Evolutionary conservation across 2,888 invertebrate species (phyloP), one percentile per base, ranked within the genome.

Genomic region (Xylota sylvarum): DNA sequence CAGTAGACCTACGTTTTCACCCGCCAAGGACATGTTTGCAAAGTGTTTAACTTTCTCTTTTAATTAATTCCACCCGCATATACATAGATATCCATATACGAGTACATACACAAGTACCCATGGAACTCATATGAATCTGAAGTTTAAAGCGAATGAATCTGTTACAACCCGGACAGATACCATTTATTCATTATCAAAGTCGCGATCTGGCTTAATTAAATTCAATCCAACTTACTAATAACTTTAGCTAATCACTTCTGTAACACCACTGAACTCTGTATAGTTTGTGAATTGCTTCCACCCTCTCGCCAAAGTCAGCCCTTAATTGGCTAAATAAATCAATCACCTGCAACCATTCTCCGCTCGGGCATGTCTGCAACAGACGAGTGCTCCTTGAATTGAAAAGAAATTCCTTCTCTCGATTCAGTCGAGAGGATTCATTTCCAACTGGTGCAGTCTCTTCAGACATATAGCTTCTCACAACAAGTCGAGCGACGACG

Each of bases 311-410:
- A 23, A 55, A 27, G 19, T 0, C 9, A 76, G 9, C 17, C 55
- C 14, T 14, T 23, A 65, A 65, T 76, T 64, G 56, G 37, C 37
- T 12, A 67, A 76, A 76, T 76, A 76, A 76, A 76, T 76, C 65
- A 67, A 65, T 76, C 76, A 67, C 46, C 48, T 67, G 65, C n/a
- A 52, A 19, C 43, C 40, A 32, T 73, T 73, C 14, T 43, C 1
- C 23, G 52, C 9, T 37, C 35, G 48, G 6, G 6, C 50, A 43
- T 43, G 52, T 55, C 62, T 64, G 12, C 23, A 64, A 46, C 30
- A 35, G 37, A 27, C 10, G 48, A 60, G 14, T 35, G 37, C 60
- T 58, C 48, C 50, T 50, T 50, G 19, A 65, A 65, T 10, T 19
- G 14, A 67, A 52, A 67, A 67, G 23, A 37, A 52, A 19, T 58